Evolutionary conservation across 2,888 invertebrate genomes (phyloP).

Genomic region (Sarcophaga caerulescens): DNA sequence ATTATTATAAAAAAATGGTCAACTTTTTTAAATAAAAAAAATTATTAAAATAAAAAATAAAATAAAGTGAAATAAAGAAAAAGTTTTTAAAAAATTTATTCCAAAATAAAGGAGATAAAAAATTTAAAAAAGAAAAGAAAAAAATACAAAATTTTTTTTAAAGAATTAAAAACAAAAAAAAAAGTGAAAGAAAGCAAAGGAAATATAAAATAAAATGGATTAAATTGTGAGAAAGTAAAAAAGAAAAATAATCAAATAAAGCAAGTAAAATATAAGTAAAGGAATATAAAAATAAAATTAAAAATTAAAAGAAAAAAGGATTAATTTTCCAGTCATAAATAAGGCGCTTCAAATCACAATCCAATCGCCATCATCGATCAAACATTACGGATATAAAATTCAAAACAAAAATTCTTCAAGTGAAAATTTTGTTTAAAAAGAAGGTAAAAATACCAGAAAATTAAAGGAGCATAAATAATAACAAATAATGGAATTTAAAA

Average conservation of each 20-base stretch:
- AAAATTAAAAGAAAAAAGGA: background rate
- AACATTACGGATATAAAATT: background rate
- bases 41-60: background rate
- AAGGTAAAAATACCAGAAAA: background rate
- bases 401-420: background rate
- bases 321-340: too few relatives aligned
- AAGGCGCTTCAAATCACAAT: too few relatives aligned
- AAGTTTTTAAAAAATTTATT: too few relatives aligned
- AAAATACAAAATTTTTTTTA: too few relatives aligned
- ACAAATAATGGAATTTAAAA: background rate
- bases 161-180: too few relatives aligned
- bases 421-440: background rate
- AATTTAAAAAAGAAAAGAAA: too few relatives aligned
- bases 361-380: too few relatives aligned
- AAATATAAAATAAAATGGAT: background rate
- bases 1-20: too few relatives aligned
- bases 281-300: background rate
- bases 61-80: background rate
- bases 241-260: background rate
- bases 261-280: background rate
- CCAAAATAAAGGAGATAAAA: too few relatives aligned
- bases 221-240: background rate
- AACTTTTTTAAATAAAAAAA: conserved; percentile 11
- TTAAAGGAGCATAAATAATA: conserved; percentile 6
- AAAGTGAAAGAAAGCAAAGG: too few relatives aligned